Evolutionary conservation across 2,797 vertebrate species (phyloP), one percentile per base, ranked within the genome.

Genomic region (Bufotes viridis): DNA sequence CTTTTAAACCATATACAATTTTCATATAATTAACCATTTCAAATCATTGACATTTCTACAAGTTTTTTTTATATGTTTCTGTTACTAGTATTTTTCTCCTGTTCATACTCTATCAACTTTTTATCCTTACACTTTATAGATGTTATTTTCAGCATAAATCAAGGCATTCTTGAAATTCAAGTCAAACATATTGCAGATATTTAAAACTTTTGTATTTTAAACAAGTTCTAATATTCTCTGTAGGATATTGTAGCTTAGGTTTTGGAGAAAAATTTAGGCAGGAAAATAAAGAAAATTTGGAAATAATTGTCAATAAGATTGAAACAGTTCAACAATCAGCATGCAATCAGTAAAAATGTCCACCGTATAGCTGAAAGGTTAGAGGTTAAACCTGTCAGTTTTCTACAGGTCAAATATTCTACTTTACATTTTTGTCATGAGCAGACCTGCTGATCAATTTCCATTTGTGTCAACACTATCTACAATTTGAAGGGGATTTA

Each of bases 271-370:
- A 82, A 69, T 34, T 34, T 2, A 34, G 29, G 70, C 55, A 22
- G 4, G 24, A 24, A 53, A 49, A 51, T 67, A 55, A 13, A 34
- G 61, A 75, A 82, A 34, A 53, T 81, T 74, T 81, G 67, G 57
- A 61, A 18, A 81, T 81, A 87, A 57, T 57, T 51, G 34, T 63
- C 34, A 65, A 53, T 13, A 15, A 13, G 13, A 65, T 82, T 78
- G 22, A 82, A 63, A 67, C 78, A 78, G 34, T 53, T 15, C 17
- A 63, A 29, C 86, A 87, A 63, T 82, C 72, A 78, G 51, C 18
- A 61, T 61, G 86, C 72, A 87, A 87, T 87, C 72, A 82, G 26
- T 63, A 80, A 75, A 81, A 26, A 87, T n/a, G 55, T 81, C 29
- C 63, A 65, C 8, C 26, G 22, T 22, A 53, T 82, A 51, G 78